Percentiles rank a stretch among this genome's conserved stretches.
Conservation (phyloP, 2,888 invertebrate genomes). For the Eilema caniola region DNA sequence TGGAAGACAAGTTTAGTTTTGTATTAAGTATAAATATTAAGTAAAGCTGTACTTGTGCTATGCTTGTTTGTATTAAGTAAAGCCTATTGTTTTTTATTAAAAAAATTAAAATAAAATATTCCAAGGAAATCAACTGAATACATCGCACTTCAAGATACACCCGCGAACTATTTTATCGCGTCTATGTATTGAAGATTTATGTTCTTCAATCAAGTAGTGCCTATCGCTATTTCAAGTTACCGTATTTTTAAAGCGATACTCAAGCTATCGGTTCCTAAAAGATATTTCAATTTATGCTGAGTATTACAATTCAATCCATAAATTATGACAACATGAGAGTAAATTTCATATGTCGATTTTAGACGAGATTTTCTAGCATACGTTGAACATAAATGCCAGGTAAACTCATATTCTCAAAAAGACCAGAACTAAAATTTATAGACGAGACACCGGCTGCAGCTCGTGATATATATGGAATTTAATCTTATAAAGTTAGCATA, state of each 20-base stretch:
- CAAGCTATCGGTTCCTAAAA: not conserved
- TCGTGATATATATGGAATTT: not conserved
- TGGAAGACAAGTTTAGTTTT: too few relatives aligned
- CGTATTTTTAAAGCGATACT: not conserved
- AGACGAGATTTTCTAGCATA: not conserved
- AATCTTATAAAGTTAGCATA: not conserved
- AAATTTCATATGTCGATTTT: not conserved
- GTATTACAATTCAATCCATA: not conserved
- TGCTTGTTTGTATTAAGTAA: too few relatives aligned
- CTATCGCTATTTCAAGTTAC: not conserved
- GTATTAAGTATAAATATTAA: too few relatives aligned
- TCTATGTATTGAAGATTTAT: not conserved
- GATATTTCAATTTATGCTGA: not conserved
- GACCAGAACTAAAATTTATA: constrained; percentile 1
- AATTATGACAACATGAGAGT: not conserved
- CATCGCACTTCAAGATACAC: too few relatives aligned
- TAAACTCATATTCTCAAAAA: not conserved
- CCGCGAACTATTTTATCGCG: not conserved
- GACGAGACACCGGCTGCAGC: not conserved
- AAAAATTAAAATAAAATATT: too few relatives aligned
- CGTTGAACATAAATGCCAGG: constrained; percentile 1
- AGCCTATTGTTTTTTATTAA: too few relatives aligned
- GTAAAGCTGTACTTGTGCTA: too few relatives aligned
- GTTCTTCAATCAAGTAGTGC: not conserved
- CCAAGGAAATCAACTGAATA: too few relatives aligned